These are phyloP conservation scores for Microplitis demolitor DNA, from an alignment of 1,140 invertebrate genomes.

Conservation along the genomic window DNA sequence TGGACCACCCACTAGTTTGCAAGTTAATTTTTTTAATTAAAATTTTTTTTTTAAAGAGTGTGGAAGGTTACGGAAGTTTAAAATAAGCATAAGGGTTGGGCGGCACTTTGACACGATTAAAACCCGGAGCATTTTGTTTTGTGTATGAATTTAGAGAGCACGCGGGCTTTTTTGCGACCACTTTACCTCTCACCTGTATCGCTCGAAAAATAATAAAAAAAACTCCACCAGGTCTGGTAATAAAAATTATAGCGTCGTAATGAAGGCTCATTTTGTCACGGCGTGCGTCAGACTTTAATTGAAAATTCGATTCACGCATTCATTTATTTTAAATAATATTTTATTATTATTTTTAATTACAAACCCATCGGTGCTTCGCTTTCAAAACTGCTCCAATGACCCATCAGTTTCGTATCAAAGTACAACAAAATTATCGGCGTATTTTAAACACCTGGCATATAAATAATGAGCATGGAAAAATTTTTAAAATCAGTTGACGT, in stretches of 20 bases:
- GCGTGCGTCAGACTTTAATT: slow-evolving; percentile 40
- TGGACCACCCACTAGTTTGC: too few relatives aligned
- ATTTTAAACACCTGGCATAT: background rate
- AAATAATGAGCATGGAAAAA: background rate
- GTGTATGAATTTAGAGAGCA: background rate
- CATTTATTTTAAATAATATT: slow-evolving; percentile 14
- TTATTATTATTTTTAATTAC: background rate
- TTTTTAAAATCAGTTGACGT: background rate
- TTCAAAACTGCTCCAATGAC: too few relatives aligned
- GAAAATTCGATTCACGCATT: slow-evolving; percentile 42
- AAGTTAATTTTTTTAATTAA: too few relatives aligned
- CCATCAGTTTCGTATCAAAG: too few relatives aligned
- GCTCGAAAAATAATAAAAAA: slow-evolving; percentile 27
- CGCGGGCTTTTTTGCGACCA: background rate
- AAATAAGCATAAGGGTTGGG: background rate
- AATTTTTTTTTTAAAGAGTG: too few relatives aligned
- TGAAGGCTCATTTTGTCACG: slow-evolving; percentile 43
- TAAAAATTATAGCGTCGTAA: slow-evolving; percentile 42
- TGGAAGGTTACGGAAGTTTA: slow-evolving; percentile 21
- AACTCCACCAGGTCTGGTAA: slow-evolving; percentile 7
- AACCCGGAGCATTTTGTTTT: background rate
- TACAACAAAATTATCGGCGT: background rate
- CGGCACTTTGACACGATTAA: slow-evolving; percentile 26
- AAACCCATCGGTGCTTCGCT: too few relatives aligned
- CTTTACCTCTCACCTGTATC: slow-evolving; percentile 3